Evolutionary conservation across 2,797 vertebrate genomes (phyloP).

Genomic region (Lepilemur septentrionalis): DNA sequence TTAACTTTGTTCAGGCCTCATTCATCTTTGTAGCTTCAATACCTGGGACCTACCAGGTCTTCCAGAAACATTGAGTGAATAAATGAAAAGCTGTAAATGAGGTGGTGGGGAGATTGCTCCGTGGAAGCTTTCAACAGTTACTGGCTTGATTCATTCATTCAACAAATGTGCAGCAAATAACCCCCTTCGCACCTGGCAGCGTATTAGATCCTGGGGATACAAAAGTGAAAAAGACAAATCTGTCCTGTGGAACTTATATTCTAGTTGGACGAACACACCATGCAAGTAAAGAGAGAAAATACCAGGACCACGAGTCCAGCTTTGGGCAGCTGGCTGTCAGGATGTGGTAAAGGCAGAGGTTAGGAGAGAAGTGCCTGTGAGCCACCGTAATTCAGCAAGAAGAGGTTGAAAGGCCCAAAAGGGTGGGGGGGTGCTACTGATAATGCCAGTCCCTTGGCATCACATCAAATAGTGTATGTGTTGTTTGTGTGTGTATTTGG

Average conservation of each 20-base stretch:
- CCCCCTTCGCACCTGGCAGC: not conserved
- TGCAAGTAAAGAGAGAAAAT: not conserved
- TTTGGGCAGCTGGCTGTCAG: not conserved
- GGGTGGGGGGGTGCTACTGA: not conserved
- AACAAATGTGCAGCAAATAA: not conserved
- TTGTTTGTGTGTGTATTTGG: constrained; percentile 4
- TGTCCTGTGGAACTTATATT: not conserved
- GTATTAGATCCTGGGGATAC: not conserved
- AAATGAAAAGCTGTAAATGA: not conserved
- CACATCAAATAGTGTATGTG: not conserved
- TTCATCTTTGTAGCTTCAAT: not conserved
- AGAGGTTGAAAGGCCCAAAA: not conserved
- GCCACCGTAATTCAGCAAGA: not conserved
- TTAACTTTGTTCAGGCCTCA: not conserved
- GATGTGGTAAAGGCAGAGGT: not conserved
- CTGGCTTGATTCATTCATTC: not conserved
- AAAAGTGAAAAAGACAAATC: not conserved
- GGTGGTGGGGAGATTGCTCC: not conserved
- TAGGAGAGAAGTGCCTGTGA: not conserved
- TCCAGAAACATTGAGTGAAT: not conserved
- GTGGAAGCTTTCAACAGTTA: not conserved
- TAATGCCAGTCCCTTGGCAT: not conserved
- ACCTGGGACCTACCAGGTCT: not conserved
- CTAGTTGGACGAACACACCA: not conserved
- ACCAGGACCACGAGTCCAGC: not conserved